phyloP scores from a whole-genome alignment of 2,113 vertebrate species.

The Corythoichthys haematopterus region DNA sequence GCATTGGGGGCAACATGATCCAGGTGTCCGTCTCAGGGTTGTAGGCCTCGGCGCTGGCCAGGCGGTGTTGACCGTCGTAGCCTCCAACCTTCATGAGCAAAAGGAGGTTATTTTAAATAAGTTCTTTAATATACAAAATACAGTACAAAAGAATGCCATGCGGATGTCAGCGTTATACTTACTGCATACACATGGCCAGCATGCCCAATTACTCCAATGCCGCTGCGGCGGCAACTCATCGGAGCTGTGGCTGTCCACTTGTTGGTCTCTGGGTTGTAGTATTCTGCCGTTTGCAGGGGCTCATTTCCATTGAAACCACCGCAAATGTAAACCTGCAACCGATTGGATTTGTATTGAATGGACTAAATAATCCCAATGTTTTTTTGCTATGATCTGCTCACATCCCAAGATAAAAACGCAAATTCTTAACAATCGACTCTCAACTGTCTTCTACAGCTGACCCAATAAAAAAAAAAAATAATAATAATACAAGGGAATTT shows the following conservation, averaged over 20 bases:
- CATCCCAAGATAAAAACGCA: too few species aligned
- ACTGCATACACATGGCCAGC: conserved; percentile 27
- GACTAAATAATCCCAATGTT: background rate
- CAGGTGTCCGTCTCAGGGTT: conserved; percentile 71
- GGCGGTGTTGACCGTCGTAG: conserved; percentile 72
- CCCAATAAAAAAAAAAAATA: too few species aligned
- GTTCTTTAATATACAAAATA: background rate
- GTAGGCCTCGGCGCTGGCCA: conserved; percentile 49
- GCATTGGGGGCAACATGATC: conserved; percentile 76
- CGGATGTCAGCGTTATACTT: conserved; percentile 12
- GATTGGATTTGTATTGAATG: background rate
- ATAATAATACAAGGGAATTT: too few species aligned
- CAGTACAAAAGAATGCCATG: background rate
- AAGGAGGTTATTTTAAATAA: background rate
- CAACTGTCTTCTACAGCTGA: too few species aligned
- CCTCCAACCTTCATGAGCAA: conserved; percentile 82
- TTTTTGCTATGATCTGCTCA: background rate
- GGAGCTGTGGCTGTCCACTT: conserved; percentile 33
- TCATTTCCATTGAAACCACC: conserved; percentile 82
- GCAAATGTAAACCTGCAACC: conserved; percentile 81
- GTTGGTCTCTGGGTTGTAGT: conserved; percentile 28
- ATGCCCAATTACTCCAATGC: conserved; percentile 17
- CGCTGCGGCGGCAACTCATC: conserved; percentile 29
- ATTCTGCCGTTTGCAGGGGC: conserved; percentile 69
- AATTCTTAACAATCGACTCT: too few species aligned